Base-by-base conservation (phyloP, 2,797 vertebrate species). In the Tapera naevia region DNA sequence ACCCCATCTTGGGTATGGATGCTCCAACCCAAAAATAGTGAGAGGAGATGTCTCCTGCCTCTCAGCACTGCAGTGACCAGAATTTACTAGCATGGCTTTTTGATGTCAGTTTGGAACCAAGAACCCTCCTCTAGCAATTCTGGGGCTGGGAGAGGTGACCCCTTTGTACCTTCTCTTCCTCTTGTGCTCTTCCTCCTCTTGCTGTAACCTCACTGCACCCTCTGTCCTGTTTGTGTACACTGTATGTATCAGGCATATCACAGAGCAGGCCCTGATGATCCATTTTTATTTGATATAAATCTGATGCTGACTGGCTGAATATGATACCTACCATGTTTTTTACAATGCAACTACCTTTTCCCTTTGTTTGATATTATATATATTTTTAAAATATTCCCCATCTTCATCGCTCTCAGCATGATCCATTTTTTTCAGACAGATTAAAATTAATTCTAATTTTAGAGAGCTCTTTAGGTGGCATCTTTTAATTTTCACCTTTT, bases 401-500 rank as follows among this genome's bases (percentile, higher is more conserved):
- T 45, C 35, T 86, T 80, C 60, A 21, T 61, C 82, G 70, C 24
- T 82, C 45, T 94, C 76, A 64, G n/a, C 24, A 48, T 17, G 28
- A 35, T 30, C 28, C 66, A 71, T 4, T 56, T 84, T 64, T 76
- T 50, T 15, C 27, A 39, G 51, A 39, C 39, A 93, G 67, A 80
- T 70, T 86, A 91, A 92, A 96, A 95, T 93, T 64, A 88, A 91
- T 95, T 95, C 64, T 79, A 48, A 94, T 91, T 96, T 93, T 95
- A 90, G 67, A 93, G 81, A 61, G 22, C 64, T 91, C 91, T 95
- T 96, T 80, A 95, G 89, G 89, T 94, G 91, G 62, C 67, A 93
- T 89, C 73, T 96, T 96, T 95, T 94, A 93, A 96, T 97, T 96
- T 96, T 96, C 92, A 96, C 94, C 89, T 97, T 89, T 97, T 93